phyloP scores from a whole-genome alignment of 1,140 invertebrate genomes.

The Bacillus rossius region DNA sequence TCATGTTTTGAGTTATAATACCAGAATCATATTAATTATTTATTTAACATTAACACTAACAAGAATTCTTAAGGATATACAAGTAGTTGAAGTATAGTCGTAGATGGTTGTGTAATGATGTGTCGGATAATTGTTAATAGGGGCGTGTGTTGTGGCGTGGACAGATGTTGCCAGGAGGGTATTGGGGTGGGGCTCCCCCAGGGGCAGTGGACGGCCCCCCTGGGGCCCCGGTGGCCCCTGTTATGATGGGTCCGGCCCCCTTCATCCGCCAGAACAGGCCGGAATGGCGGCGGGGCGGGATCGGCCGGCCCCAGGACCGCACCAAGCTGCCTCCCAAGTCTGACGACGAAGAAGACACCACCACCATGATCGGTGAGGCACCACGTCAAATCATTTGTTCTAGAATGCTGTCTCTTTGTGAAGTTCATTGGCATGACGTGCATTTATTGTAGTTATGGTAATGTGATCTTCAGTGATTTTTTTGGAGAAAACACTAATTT shows the following conservation, averaged over 20 bases:
- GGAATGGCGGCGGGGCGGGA: slow-evolving; percentile 16
- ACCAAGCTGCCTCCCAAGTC: slow-evolving; percentile 12
- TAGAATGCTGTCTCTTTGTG: too few relatives aligned
- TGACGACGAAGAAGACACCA: slow-evolving; percentile 20
- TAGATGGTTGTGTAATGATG: too few relatives aligned
- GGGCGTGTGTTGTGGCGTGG: too few relatives aligned
- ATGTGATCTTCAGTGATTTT: slow-evolving; percentile 25
- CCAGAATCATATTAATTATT: too few relatives aligned
- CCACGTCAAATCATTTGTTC: too few relatives aligned
- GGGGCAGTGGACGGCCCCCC: slow-evolving; percentile 39
- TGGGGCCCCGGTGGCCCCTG: slow-evolving; percentile 34
- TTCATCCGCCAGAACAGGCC: slow-evolving; percentile 33
- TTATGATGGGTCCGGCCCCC: slow-evolving; percentile 39
- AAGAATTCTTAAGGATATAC: too few relatives aligned
- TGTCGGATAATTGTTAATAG: too few relatives aligned
- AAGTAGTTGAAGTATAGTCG: too few relatives aligned
- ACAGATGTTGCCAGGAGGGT: slow-evolving; percentile 9
- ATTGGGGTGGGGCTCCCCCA: slow-evolving; percentile 8
- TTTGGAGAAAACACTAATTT: background rate
- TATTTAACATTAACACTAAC: too few relatives aligned
- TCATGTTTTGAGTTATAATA: too few relatives aligned
- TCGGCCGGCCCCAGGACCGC: slow-evolving; percentile 9
- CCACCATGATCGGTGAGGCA: slow-evolving; percentile 38
- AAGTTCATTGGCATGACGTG: background rate
- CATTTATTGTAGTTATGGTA: slow-evolving; percentile 1